Evolutionary conservation across 2,113 vertebrate genomes (phyloP), one percentile per base, ranked within the genome.

Genomic region (Coptodon rendalli): DNA sequence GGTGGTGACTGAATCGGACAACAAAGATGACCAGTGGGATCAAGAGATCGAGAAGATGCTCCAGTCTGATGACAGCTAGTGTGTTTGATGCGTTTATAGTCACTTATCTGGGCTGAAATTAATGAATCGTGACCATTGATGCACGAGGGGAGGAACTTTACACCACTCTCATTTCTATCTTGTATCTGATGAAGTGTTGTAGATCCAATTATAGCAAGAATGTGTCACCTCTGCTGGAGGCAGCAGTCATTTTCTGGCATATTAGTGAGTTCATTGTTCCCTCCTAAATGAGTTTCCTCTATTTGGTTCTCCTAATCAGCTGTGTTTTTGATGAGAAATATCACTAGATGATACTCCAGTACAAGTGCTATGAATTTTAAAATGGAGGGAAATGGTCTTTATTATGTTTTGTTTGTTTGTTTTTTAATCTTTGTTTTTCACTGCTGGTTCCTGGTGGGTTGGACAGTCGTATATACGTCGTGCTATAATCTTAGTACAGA

Each of bases 11-110:
- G 98, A 98, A 81, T 93, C 97, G 0, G 98, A 97, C 92, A 98
- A 97, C 89, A 96, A 94, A 61, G 98, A 98, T 80, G 97, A 98
- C 82, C 97, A 98, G 90, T 99, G 98, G 98, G 98, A 99, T 89
- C 97, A 97, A 80, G 98, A 98, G 96, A 99, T 99, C 45, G 98
- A 99, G 94, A 96, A 98, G 94, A 97, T 99, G 97, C 95, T 99
- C 6, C 97, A 98, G 91, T 89, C 92, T 2, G 97, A 96, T 10
- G 97, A 97, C 71, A 96, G 96, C 89, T 98, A 97, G 45, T 27
- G 59, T 0, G 38, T 22, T n/a, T 31, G 27, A 50, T 17, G 19
- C 19, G 16, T 66, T 22, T 17, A 36, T 6, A 53, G 34, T 31
- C 63, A 5, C 52, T 17, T 57, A 34, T 80, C 19, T 38, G 48